These are phyloP conservation scores for Narcine bancroftii DNA, from an alignment of 2,113 vertebrate species.

Conservation along the genomic window DNA sequence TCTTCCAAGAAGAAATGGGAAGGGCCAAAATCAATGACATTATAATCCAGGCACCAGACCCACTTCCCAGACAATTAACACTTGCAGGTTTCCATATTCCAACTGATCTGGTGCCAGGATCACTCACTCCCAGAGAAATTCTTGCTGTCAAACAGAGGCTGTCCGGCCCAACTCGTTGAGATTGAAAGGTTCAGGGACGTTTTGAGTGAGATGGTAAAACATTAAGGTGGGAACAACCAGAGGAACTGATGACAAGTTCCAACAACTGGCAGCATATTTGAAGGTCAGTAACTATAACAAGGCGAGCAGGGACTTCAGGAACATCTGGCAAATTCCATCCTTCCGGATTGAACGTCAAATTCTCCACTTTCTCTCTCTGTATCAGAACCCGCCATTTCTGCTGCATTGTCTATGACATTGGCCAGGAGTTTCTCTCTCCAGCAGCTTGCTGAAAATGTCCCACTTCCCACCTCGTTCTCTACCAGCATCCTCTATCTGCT, in stretches of 20 bases:
- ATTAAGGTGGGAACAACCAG: neutral
- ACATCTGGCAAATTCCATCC: no score
- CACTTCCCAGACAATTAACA: neutral
- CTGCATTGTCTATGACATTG: no score
- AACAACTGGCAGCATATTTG: neutral
- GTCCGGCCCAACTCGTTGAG: neutral
- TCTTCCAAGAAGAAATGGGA: neutral
- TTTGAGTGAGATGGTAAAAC: neutral
- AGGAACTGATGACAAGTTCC: neutral
- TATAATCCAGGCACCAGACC: neutral
- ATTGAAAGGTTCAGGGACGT: neutral
- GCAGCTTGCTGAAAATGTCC: no score
- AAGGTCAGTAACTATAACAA: neutral
- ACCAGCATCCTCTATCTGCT: no score
- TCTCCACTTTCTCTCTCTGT: no score
- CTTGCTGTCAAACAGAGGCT: neutral
- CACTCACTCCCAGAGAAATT: neutral
- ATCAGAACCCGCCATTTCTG: no score
- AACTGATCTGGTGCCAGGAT: neutral
- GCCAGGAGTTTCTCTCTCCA: no score
- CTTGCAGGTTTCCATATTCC: neutral
- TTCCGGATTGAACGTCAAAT: no score
- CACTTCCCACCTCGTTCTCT: no score
- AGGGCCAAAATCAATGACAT: neutral
- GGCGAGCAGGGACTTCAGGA: no score